Conservation (phyloP, 1,140 invertebrate genomes). For the Mya arenaria region DNA sequence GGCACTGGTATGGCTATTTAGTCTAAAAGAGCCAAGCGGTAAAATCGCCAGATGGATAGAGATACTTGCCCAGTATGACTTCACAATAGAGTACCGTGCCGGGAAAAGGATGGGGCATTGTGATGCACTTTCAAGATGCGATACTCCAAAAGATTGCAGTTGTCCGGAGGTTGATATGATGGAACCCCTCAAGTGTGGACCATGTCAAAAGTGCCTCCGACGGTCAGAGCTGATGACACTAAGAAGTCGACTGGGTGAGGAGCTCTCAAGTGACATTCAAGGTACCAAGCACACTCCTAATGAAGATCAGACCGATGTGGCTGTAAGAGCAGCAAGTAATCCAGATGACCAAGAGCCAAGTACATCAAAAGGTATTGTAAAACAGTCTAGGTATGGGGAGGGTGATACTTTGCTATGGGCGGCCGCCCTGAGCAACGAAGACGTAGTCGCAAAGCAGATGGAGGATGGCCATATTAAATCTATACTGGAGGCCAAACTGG, state of each 20-base stretch:
- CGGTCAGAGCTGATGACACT: neutral
- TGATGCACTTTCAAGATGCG: slow-evolving; percentile 58
- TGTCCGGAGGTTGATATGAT: neutral
- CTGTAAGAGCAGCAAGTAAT: neutral
- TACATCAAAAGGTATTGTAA: neutral
- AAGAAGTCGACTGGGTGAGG: neutral
- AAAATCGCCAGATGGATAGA: slow-evolving; percentile 61
- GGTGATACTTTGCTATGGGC: neutral
- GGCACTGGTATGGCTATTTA: neutral
- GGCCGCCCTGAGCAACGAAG: neutral
- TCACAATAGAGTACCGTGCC: slow-evolving; percentile 59
- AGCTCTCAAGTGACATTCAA: neutral
- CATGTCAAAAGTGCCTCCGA: too few relatives aligned
- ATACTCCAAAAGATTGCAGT: neutral
- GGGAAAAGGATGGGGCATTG: slow-evolving; percentile 59
- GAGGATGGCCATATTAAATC: neutral
- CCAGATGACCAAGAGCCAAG: neutral
- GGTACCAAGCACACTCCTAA: neutral
- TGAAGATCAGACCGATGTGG: neutral
- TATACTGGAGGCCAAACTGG: neutral
- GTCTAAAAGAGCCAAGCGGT: neutral
- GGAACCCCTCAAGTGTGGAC: neutral
- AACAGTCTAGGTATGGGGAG: neutral
- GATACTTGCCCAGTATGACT: slow-evolving; percentile 57
- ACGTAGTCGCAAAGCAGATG: neutral